Conservation (phyloP, 2,888 invertebrate species). For the Catocala nupta region DNA sequence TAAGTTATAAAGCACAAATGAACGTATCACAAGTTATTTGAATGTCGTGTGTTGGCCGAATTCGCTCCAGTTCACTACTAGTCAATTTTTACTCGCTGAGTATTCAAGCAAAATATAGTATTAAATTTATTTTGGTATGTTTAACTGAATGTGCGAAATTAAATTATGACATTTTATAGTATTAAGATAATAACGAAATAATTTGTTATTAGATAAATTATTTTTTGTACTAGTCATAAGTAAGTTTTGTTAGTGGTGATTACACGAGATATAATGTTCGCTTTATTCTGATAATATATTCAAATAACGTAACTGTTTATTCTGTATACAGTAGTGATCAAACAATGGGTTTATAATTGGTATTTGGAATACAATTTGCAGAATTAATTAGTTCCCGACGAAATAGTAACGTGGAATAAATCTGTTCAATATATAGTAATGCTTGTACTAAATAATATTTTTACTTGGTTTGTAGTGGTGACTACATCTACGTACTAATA, state of each 20-base stretch:
- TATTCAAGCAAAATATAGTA: slow-evolving; percentile 6
- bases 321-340: no score
- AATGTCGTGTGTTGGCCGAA: slow-evolving; percentile 16
- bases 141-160: slow-evolving; percentile 9
- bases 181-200: slow-evolving; percentile 6
- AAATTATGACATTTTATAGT: slow-evolving; percentile 1
- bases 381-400: no score
- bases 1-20: no score
- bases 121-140: slow-evolving; percentile 30
- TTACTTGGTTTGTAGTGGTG: no score
- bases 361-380: no score
- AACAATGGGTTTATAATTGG: no score
- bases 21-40: no score
- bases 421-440: no score
- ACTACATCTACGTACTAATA: no score
- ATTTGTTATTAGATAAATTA: slow-evolving; percentile 25
- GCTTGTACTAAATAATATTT: no score
- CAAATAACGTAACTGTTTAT: no score
- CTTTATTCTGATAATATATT: neutral
- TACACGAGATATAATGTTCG: slow-evolving; percentile 15
- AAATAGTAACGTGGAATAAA: no score
- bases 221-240: slow-evolving; percentile 38
- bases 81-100: slow-evolving; percentile 14
- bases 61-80: slow-evolving; percentile 18
- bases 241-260: slow-evolving; percentile 27